A percentile compares a stretch with the other conserved stretches of the same genome.
Evolutionary conservation across 2,888 invertebrate species (phyloP).

Genomic region (Teleiodes luculella): DNA sequence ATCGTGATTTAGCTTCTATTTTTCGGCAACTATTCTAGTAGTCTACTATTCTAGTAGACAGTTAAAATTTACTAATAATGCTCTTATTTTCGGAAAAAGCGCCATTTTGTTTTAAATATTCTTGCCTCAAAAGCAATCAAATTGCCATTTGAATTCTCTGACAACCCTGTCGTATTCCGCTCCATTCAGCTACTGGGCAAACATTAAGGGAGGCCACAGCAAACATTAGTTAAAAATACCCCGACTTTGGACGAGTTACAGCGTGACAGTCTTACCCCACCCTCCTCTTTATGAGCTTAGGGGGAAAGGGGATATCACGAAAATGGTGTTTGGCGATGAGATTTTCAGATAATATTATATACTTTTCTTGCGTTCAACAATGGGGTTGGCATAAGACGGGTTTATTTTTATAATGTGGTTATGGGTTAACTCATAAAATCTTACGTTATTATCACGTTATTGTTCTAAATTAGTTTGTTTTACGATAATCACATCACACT

Average conservation of each 20-base stretch:
- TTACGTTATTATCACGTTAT: too few relatives aligned
- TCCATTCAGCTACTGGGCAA: constrained; percentile 8
- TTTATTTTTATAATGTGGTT: background rate
- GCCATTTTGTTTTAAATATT: too few relatives aligned
- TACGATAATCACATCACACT: too few relatives aligned
- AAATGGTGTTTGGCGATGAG: constrained; percentile 3
- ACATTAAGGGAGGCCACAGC: constrained; percentile 20
- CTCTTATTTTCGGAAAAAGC: too few relatives aligned
- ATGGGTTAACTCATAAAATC: background rate
- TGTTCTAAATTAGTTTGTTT: too few relatives aligned
- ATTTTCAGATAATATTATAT: background rate
- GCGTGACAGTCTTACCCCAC: constrained; percentile 18
- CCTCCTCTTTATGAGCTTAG: background rate
- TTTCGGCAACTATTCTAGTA: too few relatives aligned
- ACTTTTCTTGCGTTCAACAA: background rate
- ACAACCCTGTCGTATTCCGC: constrained; percentile 24
- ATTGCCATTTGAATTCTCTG: background rate
- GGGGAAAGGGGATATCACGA: background rate
- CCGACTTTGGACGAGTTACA: constrained; percentile 24
- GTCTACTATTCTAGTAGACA: too few relatives aligned
- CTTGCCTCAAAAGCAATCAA: background rate
- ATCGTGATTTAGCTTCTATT: too few relatives aligned
- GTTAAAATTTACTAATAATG: too few relatives aligned
- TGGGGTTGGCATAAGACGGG: background rate
- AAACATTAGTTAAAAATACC: constrained; percentile 26